These are phyloP conservation scores for Calephelis nemesis DNA, from an alignment of 1,140 invertebrate genomes.

Conservation along the genomic window DNA sequence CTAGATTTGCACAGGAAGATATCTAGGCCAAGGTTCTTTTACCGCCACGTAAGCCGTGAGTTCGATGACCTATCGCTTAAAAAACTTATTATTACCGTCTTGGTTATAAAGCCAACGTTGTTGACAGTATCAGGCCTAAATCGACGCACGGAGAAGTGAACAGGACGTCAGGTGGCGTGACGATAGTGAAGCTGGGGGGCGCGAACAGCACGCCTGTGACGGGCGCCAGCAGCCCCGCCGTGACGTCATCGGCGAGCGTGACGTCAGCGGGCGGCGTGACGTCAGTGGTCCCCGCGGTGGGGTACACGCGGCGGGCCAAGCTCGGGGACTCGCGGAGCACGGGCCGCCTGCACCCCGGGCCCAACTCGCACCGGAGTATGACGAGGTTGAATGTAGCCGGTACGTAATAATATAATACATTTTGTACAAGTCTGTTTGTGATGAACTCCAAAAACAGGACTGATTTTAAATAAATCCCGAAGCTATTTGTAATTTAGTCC, in stretches of 20 bases:
- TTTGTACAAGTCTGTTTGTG: background rate
- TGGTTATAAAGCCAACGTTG: background rate
- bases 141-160: constrained; percentile 80
- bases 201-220: constrained; percentile 33
- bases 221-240: constrained; percentile 28
- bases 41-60: no score
- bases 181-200: constrained; percentile 87
- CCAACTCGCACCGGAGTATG: constrained; percentile 86
- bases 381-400: constrained; percentile 85
- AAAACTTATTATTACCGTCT: no score
- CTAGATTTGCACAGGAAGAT: no score
- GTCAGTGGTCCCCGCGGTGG: constrained; percentile 34
- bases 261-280: constrained; percentile 10
- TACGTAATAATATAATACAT: constrained; percentile 34
- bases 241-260: constrained; percentile 13
- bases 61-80: no score
- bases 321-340: constrained; percentile 85
- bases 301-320: constrained; percentile 82
- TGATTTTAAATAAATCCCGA: no score
- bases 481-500: no score
- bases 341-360: constrained; percentile 83
- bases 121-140: constrained; percentile 49
- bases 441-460: no score
- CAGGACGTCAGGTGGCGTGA: constrained; percentile 85
- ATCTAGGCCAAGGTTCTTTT: no score